Evolutionary conservation across 1,140 invertebrate species (phyloP).

Genomic region (Heliconius nattereri): DNA sequence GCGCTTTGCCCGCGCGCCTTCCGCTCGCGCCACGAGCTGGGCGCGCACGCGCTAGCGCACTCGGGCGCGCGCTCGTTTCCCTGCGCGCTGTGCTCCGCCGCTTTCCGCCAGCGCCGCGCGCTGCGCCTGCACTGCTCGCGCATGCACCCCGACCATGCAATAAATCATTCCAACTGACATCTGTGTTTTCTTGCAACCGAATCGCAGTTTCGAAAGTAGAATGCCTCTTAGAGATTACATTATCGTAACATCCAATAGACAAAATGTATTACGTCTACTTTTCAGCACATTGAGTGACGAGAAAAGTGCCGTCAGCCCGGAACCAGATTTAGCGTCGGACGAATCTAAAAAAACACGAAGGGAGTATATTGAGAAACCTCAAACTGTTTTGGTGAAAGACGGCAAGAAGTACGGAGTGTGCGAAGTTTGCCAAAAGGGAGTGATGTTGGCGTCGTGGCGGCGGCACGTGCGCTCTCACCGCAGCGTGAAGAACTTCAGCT

Average conservation of each 20-base stretch:
- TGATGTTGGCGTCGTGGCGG: slow-evolving; percentile 60
- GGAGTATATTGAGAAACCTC: not conserved
- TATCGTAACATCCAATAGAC: not conserved
- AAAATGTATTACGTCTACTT: slow-evolving; percentile 7
- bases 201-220: not conserved
- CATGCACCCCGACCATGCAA: not conserved
- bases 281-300: slow-evolving; percentile 19
- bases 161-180: slow-evolving; percentile 2
- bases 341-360: not conserved
- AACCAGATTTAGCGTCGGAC: not conserved
- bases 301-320: not conserved
- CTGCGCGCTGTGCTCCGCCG: not conserved
- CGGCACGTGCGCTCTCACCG: slow-evolving; percentile 50
- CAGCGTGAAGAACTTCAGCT: slow-evolving; percentile 44
- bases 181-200: not conserved
- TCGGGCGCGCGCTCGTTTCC: not conserved
- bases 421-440: slow-evolving; percentile 72
- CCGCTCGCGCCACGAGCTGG: slow-evolving; percentile 46
- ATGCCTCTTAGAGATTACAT: not conserved
- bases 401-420: slow-evolving; percentile 71
- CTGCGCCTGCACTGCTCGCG: not conserved
- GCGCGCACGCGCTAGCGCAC: not conserved
- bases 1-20: slow-evolving; percentile 82
- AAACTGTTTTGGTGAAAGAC: slow-evolving; percentile 21
- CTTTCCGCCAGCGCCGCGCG: not conserved